Base-by-base conservation (phyloP, 2,888 invertebrate genomes). In the Rhopalosiphum nymphaeae region DNA sequence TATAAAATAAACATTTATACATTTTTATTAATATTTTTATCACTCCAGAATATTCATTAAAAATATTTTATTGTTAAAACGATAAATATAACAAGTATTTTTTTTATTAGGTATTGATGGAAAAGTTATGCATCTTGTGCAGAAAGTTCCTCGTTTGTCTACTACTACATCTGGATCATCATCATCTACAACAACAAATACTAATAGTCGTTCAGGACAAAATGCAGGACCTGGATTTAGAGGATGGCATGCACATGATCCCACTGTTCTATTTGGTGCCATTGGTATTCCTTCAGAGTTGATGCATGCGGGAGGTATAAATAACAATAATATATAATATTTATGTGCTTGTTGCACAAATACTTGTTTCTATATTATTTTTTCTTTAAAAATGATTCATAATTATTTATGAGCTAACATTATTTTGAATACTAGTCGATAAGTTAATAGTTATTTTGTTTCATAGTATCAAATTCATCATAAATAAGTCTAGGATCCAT, bases 71-170 rank as follows among this genome's bases (percentile, higher is more conserved):
- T n/a, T 61, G 0, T 36, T 36, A 36, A 36, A 36, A 21, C 21
- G 36, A 78, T 21, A 16, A n/a, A 36, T 85, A 4, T 46, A 86
- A 86, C 46, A 86, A 86, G 7, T 46, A 26, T 49, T 2, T 26
- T 92, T 67, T 89, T 88, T 42, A 49, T 44, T 95, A 98, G 99
- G 98, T 96, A 98, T 99, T 49, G 97, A 98, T 96, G 98, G 98
- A 3, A 99, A 99, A 96, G 98, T 98, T 61, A 97, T 99, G 92
- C 99, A 99, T 96, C 97, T 99, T 95, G 99, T 99, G 42, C 98
- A 98, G 96, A 97, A 98, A 53, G 97, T 98, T 10, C 99, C 99
- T 0, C 98, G 93, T 49, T 92, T 94, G 42, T n/a, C 94, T 13
- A 89, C 67, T 46, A 91, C 87, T 91, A 94, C 92, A 78, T 91